Conservation (phyloP, 1,140 invertebrate species). For the Leptopilina clavipes region DNA sequence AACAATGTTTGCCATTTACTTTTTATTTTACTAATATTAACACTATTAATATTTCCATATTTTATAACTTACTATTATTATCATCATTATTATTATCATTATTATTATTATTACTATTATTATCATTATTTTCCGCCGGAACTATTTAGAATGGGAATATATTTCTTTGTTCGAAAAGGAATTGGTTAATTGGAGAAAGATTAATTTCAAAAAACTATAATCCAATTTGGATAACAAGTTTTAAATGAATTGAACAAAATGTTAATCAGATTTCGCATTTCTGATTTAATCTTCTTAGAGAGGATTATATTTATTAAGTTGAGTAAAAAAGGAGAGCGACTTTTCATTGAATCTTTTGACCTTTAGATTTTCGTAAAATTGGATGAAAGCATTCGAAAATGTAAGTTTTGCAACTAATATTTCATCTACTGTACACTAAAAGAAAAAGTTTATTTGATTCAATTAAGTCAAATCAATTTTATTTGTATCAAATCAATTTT, state of each 20-base stretch:
- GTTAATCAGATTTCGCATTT: not conserved
- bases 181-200: not conserved
- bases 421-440: too few species aligned
- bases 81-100: too few species aligned
- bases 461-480: too few species aligned
- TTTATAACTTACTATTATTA: too few species aligned
- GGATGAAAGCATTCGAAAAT: not conserved
- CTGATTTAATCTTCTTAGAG: constrained; percentile 17
- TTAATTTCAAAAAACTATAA: not conserved
- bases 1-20: too few species aligned
- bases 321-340: not conserved
- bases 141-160: too few species aligned
- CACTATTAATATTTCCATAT: too few species aligned
- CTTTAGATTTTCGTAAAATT: constrained; percentile 16
- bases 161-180: not conserved
- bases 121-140: too few species aligned
- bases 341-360: not conserved
- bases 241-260: constrained; percentile 17
- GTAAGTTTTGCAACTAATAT: not conserved
- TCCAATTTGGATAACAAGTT: not conserved
- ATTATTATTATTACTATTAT: too few species aligned
- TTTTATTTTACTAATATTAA: too few species aligned
- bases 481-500: too few species aligned
- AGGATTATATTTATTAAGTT: constrained; percentile 13
- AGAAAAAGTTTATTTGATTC: too few species aligned